Evolutionary conservation across 92 coral and sea anemone genomes (phyloP).

Genomic region (Anthopleura xanthogrammica): DNA sequence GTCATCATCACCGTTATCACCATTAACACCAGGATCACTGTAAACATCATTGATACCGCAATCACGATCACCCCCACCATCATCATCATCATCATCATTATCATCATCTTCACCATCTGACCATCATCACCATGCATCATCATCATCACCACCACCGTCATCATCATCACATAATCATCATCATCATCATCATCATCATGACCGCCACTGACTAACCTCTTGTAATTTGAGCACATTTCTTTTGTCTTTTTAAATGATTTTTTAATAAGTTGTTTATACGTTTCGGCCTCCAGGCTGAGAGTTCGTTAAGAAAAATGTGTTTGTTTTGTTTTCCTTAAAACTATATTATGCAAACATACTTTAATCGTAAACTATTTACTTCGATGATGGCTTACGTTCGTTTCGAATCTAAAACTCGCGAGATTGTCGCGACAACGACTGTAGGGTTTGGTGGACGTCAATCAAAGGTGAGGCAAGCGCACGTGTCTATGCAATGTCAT

Average conservation of each 20-base stretch:
- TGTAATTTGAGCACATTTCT: slow-evolving; percentile 68
- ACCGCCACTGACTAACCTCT: slow-evolving; percentile 55
- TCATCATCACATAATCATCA: neutral
- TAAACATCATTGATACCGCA: neutral
- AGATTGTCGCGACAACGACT: no score
- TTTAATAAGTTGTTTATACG: slow-evolving; percentile 80
- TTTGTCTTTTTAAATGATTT: slow-evolving; percentile 74
- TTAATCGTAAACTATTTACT: neutral
- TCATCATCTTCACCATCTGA: neutral
- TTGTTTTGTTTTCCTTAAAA: neutral
- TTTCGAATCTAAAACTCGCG: no score
- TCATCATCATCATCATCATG: neutral
- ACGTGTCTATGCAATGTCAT: no score
- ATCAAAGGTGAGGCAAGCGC: no score
- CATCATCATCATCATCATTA: neutral
- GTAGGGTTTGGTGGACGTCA: no score
- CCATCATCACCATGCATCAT: neutral
- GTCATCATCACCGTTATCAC: neutral
- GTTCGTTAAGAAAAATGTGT: slow-evolving; percentile 13
- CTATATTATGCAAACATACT: neutral
- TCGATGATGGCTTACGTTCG: no score
- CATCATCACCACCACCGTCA: neutral
- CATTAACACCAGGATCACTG: neutral
- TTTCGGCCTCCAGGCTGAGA: slow-evolving; percentile 42
- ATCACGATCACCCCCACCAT: neutral